Base-by-base conservation (phyloP, 1,140 invertebrate genomes). In the Drosophila pseudoobscura region DNA sequence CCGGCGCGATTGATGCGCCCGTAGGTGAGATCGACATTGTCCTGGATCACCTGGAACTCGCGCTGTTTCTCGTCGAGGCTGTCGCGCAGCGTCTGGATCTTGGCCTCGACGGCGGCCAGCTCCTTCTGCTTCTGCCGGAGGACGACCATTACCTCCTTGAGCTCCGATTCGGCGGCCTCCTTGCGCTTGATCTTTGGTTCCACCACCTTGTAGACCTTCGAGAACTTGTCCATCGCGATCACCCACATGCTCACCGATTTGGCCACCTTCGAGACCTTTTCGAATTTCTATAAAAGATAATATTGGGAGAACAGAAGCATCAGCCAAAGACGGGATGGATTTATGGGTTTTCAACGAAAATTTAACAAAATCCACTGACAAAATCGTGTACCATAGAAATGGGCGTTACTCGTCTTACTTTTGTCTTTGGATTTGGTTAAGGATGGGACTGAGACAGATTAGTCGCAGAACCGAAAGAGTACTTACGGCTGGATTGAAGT, bases 191-290 rank as follows among this genome's bases (percentile, higher is more conserved):
- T 94, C 91, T 98, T 98, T 0, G 97, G 96, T 78, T 97, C 96
- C 6, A 97, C 96, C 22, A 97, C 94, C 91, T 95, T 94, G 78
- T 94, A 96, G 0, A 96, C 94, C 92, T 96, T 96, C 0, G 95
- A 94, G 90, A 98, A 98, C 74, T 95, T 95, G 88, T 97, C 95
- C 89, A 98, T 96, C 13, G 97, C 97, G 82, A 95, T 93, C 0
- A 97, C 96, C 97, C 97, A 98, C 85, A 97, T 94, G 76, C 97
- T 98, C 91, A 98, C 95, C 5, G 96, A 97, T 60, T 95, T 96
- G 75, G 97, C 97, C 1, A 97, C 97, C 93, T 97, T 96, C 6
- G 95, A 93, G 1, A 94, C 92, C 17, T 93, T 94, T 72, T 94
- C 95, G 54, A 96, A 95, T 76, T 93, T 92, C 78, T 95, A 93